Evolutionary conservation across 1,140 invertebrate genomes (phyloP).

Genomic region (Drosophila micromelanica): DNA sequence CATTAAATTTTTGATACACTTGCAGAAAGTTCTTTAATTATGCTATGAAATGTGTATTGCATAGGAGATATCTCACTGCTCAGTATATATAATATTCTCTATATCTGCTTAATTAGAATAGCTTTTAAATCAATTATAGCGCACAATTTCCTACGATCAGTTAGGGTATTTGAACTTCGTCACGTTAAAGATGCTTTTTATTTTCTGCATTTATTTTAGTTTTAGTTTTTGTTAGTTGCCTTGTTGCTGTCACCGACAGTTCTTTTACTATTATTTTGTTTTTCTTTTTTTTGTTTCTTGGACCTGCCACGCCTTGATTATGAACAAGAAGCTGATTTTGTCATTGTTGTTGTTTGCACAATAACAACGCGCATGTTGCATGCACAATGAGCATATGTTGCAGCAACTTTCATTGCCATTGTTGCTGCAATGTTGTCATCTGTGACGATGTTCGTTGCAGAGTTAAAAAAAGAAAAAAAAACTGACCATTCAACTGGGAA

Average conservation of each 20-base stretch:
- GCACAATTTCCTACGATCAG: too few species aligned
- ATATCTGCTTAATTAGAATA: too few species aligned
- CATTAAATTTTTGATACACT: constrained; percentile 51
- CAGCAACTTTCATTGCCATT: constrained; percentile 74
- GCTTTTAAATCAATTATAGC: too few species aligned
- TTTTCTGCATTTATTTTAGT: neutral
- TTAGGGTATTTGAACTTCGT: too few species aligned
- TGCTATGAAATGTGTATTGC: too few species aligned
- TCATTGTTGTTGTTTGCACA: constrained; percentile 65
- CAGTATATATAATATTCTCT: too few species aligned
- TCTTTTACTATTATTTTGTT: constrained; percentile 18
- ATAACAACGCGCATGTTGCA: constrained; percentile 50
- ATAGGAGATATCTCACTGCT: too few species aligned
- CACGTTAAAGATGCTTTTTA: too few species aligned
- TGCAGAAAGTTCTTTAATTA: too few species aligned
- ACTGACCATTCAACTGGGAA: constrained; percentile 69
- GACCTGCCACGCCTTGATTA: constrained; percentile 15
- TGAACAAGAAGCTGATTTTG: constrained; percentile 48
- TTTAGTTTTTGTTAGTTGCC: constrained; percentile 8
- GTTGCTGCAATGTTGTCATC: constrained; percentile 54
- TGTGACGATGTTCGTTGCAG: constrained; percentile 54
- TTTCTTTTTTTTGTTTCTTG: neutral
- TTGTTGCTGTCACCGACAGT: constrained; percentile 21
- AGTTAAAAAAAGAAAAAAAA: constrained; percentile 62
- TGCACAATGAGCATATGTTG: constrained; percentile 54